These are phyloP conservation scores for Zaprionus lachaisei DNA, from an alignment of 1,140 invertebrate species.

Conservation along the genomic window DNA sequence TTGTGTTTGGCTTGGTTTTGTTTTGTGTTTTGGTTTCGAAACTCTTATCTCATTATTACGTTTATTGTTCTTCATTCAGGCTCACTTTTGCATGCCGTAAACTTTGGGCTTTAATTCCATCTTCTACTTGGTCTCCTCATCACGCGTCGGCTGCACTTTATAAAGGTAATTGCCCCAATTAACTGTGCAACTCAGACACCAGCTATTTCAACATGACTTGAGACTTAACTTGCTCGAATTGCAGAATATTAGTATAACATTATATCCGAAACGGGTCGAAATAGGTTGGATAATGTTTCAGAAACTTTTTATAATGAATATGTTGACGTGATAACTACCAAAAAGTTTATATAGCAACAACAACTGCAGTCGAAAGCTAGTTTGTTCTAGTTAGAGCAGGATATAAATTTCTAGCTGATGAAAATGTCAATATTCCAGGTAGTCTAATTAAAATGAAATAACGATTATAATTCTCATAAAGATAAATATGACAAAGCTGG, in stretches of 20 bases:
- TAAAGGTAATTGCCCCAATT: slow-evolving; percentile 8
- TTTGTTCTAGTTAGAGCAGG: not conserved
- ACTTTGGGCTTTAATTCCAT: slow-evolving; percentile 8
- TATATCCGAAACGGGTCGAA: not conserved
- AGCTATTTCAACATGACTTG: not conserved
- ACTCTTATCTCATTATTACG: slow-evolving; percentile 48
- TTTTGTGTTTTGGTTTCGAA: slow-evolving; percentile 21
- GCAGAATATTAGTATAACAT: not conserved
- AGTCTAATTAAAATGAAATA: not conserved
- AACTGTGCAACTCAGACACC: not conserved
- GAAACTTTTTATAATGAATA: not conserved
- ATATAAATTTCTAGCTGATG: not conserved
- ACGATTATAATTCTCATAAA: not conserved
- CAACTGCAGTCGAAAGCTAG: not conserved
- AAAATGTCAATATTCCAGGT: not conserved
- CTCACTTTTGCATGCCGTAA: slow-evolving; percentile 32
- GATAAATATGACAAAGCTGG: not conserved
- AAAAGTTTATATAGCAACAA: not conserved
- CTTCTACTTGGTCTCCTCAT: not conserved
- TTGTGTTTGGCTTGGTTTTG: slow-evolving; percentile 9
- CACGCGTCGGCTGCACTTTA: not conserved
- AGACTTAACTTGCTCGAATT: not conserved
- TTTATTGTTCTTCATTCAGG: slow-evolving; percentile 41
- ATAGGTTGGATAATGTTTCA: not conserved
- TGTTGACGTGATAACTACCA: not conserved